A percentile compares a stretch with the other conserved stretches of the same genome.
phyloP scores from a whole-genome alignment of 2,113 vertebrate genomes.

The Megatriorchis doriae region DNA sequence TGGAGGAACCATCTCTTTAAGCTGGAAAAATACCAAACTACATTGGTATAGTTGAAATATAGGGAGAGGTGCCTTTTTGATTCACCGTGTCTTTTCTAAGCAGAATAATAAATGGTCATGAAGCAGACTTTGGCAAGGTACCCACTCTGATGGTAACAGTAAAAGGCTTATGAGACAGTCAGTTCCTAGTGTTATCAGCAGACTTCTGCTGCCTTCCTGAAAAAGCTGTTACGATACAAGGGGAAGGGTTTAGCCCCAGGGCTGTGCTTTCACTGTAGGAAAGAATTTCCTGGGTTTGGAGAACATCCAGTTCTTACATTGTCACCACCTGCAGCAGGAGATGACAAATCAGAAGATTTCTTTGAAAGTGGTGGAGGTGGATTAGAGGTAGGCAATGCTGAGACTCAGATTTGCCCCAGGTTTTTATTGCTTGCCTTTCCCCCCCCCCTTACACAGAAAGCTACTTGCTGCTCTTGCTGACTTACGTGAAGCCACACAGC shows the following conservation, averaged over 20 bases:
- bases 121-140: neutral
- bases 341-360: neutral
- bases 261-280: neutral
- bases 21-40: neutral
- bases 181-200: neutral
- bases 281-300: neutral
- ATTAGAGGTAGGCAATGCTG: neutral
- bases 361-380: neutral
- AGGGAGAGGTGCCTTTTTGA: neutral
- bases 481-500: conserved; percentile 86
- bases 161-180: neutral
- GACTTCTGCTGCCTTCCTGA: neutral
- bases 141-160: neutral
- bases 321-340: neutral
- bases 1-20: neutral
- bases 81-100: neutral
- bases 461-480: conserved; percentile 88
- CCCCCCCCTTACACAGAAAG: too few species aligned
- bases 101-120: too few species aligned
- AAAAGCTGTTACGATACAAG: neutral
- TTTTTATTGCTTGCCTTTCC: neutral
- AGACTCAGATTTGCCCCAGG: neutral
- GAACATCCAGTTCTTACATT: neutral
- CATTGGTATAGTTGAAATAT: neutral
- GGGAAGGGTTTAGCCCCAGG: neutral